Conservation (phyloP, 2,797 vertebrate genomes). For the Hirundo rustica region DNA sequence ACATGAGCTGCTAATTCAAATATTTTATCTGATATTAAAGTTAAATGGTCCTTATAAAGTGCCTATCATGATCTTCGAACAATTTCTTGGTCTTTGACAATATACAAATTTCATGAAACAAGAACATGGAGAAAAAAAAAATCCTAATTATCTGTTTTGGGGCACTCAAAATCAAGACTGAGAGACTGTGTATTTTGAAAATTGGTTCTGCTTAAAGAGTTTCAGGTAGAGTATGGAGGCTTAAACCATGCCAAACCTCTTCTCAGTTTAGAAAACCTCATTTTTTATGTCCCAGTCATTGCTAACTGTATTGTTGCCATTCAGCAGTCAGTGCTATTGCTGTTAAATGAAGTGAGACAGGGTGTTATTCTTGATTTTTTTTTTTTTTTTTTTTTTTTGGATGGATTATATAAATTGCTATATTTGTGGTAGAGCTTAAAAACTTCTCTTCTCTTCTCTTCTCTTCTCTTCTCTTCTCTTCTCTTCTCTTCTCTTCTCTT, state of each 20-base stretch:
- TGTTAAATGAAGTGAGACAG: neutral
- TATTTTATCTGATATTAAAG: neutral
- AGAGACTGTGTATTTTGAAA: neutral
- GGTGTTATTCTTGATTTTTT: neutral
- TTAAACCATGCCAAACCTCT: neutral
- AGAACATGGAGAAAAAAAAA: neutral
- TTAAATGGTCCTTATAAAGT: neutral
- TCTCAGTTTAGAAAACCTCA: neutral
- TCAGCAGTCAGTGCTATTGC: neutral
- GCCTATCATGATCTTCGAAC: neutral
- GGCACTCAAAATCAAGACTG: neutral
- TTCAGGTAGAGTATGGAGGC: neutral
- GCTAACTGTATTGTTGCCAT: neutral
- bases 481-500: neutral
- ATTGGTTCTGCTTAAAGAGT: neutral
- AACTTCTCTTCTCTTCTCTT: neutral
- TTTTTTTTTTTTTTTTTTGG: neutral
- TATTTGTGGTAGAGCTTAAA: neutral
- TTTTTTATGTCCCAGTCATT: neutral
- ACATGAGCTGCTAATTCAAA: neutral
- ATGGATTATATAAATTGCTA: neutral
- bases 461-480: neutral
- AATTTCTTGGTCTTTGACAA: neutral
- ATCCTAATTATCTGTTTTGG: neutral
- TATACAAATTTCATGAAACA: neutral